Evolutionary conservation across 2,888 invertebrate genomes (phyloP), one percentile per base, ranked within the genome.

Genomic region (Dynastes hyllus): DNA sequence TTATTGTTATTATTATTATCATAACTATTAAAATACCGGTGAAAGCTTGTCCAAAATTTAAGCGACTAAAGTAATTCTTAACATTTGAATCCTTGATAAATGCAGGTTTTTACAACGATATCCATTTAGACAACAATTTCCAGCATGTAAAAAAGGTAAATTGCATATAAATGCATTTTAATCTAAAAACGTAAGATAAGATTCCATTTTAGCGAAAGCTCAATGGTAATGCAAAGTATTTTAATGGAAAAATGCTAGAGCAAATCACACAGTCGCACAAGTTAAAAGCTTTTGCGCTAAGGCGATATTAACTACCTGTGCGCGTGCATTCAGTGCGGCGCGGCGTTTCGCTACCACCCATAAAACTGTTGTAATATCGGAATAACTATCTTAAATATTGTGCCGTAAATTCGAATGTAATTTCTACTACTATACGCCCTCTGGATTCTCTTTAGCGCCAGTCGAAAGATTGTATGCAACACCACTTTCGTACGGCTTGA

Each of bases 331-430:
- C 16, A 70, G 4, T 9, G 32, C n/a, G 55, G 53, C 53, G 53
- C 53, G 55, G 53, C 53, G 53, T 55, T 70, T 70, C 51, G 55
- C 29, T 70, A 13, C n/a, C 13, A 70, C 13, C 53, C 5, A 32
- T 70, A 55, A 45, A 66, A 66, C 40, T 16, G 16, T 37, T 2
- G 70, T 70, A 55, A 29, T 70, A 70, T 70, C 53, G 29, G 32
- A 55, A 55, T 55, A 70, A 70, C 53, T 55, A 53, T 70, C 53
- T 70, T 70, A 70, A 70, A 55, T 32, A 55, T 51, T 53, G 32
- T 4, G 32, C 29, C 55, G 29, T 70, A 70, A 70, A 70, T 70
- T 55, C 55, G n/a, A 70, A 29, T 55, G 32, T 53, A 70, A 70
- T 70, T 70, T 70, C 70, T 37, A 53, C 37, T 70, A 70, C 51